phyloP scores from a whole-genome alignment of 2,113 vertebrate genomes.

The Ictidomys tridecemlineatus region DNA sequence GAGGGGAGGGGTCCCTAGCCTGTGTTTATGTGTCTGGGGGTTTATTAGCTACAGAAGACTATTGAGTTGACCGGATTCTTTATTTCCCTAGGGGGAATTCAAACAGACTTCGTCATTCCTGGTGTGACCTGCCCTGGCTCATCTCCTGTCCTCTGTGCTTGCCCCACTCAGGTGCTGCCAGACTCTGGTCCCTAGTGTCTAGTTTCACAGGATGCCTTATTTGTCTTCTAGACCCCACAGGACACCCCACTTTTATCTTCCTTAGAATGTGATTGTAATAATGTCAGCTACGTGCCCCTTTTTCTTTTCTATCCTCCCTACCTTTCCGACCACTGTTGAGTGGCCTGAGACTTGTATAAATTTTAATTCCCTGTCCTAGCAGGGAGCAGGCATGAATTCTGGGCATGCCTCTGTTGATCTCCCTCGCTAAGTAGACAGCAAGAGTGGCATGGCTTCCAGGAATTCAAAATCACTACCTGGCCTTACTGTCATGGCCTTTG shows the following conservation, averaged over 20 bases:
- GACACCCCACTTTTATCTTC: constrained; percentile 27
- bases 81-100: constrained; percentile 84
- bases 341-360: constrained; percentile 12
- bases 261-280: constrained; percentile 36
- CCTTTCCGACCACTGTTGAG: background rate
- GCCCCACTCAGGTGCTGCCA: constrained; percentile 58
- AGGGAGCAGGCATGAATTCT: background rate
- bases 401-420: background rate
- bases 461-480: background rate
- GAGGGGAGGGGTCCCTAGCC: background rate
- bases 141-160: background rate
- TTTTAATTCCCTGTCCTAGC: background rate
- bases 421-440: background rate
- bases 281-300: background rate
- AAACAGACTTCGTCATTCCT: constrained; percentile 89
- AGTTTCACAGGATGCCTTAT: constrained; percentile 56
- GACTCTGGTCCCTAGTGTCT: constrained; percentile 39
- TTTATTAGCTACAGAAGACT: background rate
- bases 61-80: background rate
- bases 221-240: background rate
- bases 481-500: background rate
- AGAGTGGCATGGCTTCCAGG: background rate
- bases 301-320: background rate
- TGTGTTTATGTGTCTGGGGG: too few species aligned
- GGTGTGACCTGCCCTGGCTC: constrained; percentile 81